Evolutionary conservation across 2,113 vertebrate genomes (phyloP), one percentile per base, ranked within the genome.

Genomic region (Aramus guarauna): DNA sequence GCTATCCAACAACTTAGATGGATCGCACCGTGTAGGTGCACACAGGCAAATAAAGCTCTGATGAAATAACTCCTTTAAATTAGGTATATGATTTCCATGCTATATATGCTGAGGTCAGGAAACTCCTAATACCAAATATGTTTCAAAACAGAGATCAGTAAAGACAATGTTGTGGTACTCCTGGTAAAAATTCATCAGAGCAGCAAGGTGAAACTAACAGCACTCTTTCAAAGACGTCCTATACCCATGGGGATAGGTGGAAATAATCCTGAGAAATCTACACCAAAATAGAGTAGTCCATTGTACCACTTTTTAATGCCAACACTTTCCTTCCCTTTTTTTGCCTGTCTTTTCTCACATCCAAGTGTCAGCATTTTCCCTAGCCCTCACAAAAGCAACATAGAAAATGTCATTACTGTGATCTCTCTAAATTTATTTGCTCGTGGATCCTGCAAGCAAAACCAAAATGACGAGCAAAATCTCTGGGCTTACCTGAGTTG

Each of bases 41-140:
- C 48, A 76, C n/a, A 41, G 19, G 66, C 39, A 76, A 92, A 37
- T 75, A 94, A 95, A 96, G 45, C 30, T 82, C 64, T 73, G 66
- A 83, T 72, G 71, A 94, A 96, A 89, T 39, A 96, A 90, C 27
- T 85, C 36, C 43, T 93, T 91, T 58, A 67, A 73, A 69, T 30
- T 34, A 85, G 14, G 56, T 43, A 58, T 12, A 32, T 50, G 19
- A 84, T 80, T 82, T 50, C 75, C 37, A 30, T 59, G 41, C 23
- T 62, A 27, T 36, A 29, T 8, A 68, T 15, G 68, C 39, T 52
- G 30, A 47, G 84, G 27, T 24, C 58, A 79, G n/a, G 26, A 71
- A 82, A 50, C 20, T 73, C 45, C 50, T 58, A 72, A 48, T 47
- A 34, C 8, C 13, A 72, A 62, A 62, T 15, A 36, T 2, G 6